Evolutionary conservation across 2,888 invertebrate genomes (phyloP).

Genomic region (Tachina fera): DNA sequence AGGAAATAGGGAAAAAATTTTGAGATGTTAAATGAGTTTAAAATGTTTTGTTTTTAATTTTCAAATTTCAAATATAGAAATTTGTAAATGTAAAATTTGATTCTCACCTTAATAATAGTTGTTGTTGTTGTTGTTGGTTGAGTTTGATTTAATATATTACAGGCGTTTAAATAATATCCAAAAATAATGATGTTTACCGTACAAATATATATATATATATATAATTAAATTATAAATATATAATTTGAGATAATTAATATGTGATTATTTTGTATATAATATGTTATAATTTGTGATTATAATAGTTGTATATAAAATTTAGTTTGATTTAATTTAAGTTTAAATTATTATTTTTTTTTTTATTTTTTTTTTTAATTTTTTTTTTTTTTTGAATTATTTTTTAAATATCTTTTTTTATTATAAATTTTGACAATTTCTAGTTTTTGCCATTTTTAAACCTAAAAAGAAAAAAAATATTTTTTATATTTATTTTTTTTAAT

Average conservation of each 20-base stretch:
- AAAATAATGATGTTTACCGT: slow-evolving; percentile 20
- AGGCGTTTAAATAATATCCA: slow-evolving; percentile 56
- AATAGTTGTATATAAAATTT: slow-evolving; percentile 26
- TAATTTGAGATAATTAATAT: slow-evolving; percentile 22
- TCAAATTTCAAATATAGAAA: background rate
- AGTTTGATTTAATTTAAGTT: slow-evolving; percentile 37
- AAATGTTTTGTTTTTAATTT: background rate
- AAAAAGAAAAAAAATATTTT: slow-evolving; percentile 16
- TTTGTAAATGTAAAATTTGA: background rate
- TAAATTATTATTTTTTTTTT: slow-evolving; percentile 13
- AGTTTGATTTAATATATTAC: slow-evolving; percentile 20
- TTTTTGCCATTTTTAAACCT: slow-evolving; percentile 61
- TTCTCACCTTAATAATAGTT: slow-evolving; percentile 60
- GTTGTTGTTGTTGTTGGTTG: slow-evolving; percentile 28
- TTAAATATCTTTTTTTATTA: background rate
- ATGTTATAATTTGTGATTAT: slow-evolving; percentile 5
- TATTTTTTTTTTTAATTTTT: slow-evolving; percentile 18
- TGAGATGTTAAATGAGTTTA: too few relatives aligned
- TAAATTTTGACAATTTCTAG: slow-evolving; percentile 36
- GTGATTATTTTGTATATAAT: slow-evolving; percentile 25
- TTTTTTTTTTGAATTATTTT: background rate
- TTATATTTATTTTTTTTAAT: slow-evolving; percentile 2
- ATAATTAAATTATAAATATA: slow-evolving; percentile 45
- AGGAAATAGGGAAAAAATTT: background rate
- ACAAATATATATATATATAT: slow-evolving; percentile 40